Conservation (phyloP, 1,140 invertebrate genomes). For the Drosophila willistoni region DNA sequence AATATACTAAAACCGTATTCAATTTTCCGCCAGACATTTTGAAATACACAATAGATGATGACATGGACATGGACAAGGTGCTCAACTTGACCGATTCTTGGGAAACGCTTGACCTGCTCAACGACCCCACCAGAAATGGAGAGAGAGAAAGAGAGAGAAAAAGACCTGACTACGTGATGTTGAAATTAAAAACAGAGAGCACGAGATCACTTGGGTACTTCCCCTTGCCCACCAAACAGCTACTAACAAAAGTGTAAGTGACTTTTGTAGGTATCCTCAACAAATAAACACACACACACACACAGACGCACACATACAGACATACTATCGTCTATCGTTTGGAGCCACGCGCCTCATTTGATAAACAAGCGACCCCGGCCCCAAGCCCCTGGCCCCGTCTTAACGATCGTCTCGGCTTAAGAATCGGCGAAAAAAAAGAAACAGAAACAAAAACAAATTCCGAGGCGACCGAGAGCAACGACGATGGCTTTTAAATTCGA, state of each 20-base stretch:
- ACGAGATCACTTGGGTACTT: slow-evolving; percentile 18
- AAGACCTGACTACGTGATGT: slow-evolving; percentile 51
- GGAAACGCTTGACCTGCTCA: slow-evolving; percentile 51
- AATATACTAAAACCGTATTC: slow-evolving; percentile 12
- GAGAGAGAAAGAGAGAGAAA: slow-evolving; percentile 23
- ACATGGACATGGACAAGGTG: slow-evolving; percentile 36
- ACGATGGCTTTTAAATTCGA: slow-evolving; percentile 64
- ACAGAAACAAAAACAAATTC: not conserved
- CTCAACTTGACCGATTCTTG: slow-evolving; percentile 68
- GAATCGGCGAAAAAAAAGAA: slow-evolving; percentile 42
- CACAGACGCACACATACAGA: not conserved
- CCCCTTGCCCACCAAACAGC: slow-evolving; percentile 9
- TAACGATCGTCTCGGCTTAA: slow-evolving; percentile 42
- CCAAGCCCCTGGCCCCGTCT: slow-evolving; percentile 4
- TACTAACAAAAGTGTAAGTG: slow-evolving; percentile 20
- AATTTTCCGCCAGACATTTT: slow-evolving; percentile 13
- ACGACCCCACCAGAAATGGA: slow-evolving; percentile 30
- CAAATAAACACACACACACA: not conserved
- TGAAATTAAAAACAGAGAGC: not conserved
- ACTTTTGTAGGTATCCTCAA: not conserved
- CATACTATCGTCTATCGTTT: not conserved
- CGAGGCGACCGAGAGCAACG: slow-evolving; percentile 9
- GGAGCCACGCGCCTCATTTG: slow-evolving; percentile 7
- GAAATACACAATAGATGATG: slow-evolving; percentile 27
- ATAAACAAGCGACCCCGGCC: slow-evolving; percentile 6